These are phyloP conservation scores for Bergia sp. DNA, from an alignment of 92 coral and sea anemone genomes.

Conservation along the genomic window DNA sequence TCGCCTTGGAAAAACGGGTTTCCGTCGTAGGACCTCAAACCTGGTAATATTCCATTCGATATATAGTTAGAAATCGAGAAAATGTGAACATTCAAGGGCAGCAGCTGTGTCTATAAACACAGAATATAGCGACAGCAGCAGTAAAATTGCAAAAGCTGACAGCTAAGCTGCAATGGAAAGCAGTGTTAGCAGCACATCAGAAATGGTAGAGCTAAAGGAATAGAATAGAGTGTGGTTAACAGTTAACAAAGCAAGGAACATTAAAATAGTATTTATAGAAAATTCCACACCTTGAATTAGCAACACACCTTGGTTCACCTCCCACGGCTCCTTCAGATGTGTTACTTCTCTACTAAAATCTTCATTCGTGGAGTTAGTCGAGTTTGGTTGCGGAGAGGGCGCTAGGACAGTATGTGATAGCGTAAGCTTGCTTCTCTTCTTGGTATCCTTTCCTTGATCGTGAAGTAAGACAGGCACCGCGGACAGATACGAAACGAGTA, in stretches of 20 bases:
- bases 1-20: conserved; percentile 93
- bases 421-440: conserved; percentile 64
- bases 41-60: conserved; percentile 61
- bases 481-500: conserved; percentile 74
- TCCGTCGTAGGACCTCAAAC: conserved; percentile 60
- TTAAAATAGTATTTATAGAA: neutral
- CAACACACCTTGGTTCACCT: conserved; percentile 83
- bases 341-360: neutral
- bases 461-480: conserved; percentile 78
- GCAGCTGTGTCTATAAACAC: conserved; percentile 10
- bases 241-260: neutral
- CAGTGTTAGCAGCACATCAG: neutral
- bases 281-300: conserved; percentile 65
- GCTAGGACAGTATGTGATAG: neutral
- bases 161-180: neutral
- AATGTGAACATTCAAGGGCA: neutral
- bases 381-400: neutral
- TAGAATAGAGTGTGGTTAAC: neutral
- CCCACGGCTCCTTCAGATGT: conserved; percentile 89
- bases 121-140: neutral
- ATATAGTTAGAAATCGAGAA: conserved; percentile 41
- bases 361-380: conserved; percentile 14
- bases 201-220: neutral
- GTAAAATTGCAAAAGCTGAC: neutral
- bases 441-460: conserved; percentile 51